phyloP scores from a whole-genome alignment of 2,888 invertebrate genomes.

The Melieria omissa region DNA sequence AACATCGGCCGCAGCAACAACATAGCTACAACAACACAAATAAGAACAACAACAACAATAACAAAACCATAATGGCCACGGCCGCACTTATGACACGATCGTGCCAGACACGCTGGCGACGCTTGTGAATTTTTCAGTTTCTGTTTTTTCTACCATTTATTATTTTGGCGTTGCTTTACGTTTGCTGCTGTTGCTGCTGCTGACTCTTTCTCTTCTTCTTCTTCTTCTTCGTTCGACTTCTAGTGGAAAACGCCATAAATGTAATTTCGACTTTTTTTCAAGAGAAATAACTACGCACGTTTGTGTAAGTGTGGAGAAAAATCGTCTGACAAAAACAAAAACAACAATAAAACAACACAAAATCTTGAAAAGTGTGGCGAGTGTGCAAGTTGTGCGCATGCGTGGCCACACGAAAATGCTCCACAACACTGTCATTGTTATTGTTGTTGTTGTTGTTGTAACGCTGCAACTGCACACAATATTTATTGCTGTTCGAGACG shows the following conservation, averaged over 20 bases:
- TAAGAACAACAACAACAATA: slow-evolving; percentile 8
- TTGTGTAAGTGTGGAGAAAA: slow-evolving; percentile 11
- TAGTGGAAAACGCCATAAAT: background rate
- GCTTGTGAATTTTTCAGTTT: slow-evolving; percentile 58
- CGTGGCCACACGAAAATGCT: slow-evolving; percentile 24
- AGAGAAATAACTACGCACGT: background rate
- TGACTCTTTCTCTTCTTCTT: slow-evolving; percentile 4
- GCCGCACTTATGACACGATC: slow-evolving; percentile 30
- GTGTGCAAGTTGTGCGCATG: slow-evolving; percentile 29
- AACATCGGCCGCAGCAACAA: background rate
- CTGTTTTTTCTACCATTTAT: slow-evolving; percentile 14
- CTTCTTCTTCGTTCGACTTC: slow-evolving; percentile 6
- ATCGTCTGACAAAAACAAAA: slow-evolving; percentile 10
- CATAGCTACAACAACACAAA: background rate
- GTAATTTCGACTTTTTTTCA: no score
- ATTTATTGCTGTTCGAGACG: slow-evolving; percentile 20
- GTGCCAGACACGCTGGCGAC: slow-evolving; percentile 63
- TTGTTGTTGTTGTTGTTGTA: no score
- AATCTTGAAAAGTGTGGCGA: slow-evolving; percentile 21
- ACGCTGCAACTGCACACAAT: background rate
- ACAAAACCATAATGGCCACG: slow-evolving; percentile 1
- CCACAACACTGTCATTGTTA: slow-evolving; percentile 3
- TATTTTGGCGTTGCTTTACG: no score
- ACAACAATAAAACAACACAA: slow-evolving; percentile 6
- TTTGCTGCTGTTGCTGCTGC: no score